Conservation (phyloP, 2,113 vertebrate species). For the Pterocles burchelli region DNA sequence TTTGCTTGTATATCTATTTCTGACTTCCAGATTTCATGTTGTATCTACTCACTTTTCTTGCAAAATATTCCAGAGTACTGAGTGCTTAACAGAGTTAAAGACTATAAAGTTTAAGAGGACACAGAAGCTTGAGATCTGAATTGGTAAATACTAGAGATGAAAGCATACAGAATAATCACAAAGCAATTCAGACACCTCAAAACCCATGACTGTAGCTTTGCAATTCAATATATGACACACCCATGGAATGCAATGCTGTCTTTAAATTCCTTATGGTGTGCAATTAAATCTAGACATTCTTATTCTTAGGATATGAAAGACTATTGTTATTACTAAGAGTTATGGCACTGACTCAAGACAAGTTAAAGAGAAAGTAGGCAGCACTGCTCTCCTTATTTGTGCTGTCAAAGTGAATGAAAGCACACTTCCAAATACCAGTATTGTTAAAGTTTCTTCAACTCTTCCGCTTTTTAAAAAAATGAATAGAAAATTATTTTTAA, state of each 20-base stretch:
- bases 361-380: not conserved
- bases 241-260: not conserved
- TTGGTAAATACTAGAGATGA: not conserved
- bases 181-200: not conserved
- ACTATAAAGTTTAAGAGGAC: not conserved
- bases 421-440: not conserved
- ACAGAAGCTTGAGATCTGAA: not conserved
- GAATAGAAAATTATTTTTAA: not conserved
- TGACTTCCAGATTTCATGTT: not conserved
- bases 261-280: not conserved
- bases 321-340: not conserved
- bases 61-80: not conserved
- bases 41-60: not conserved
- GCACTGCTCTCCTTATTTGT: not conserved
- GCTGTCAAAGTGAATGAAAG: not conserved
- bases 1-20: not conserved
- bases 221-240: not conserved
- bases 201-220: not conserved
- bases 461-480: not conserved
- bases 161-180: not conserved
- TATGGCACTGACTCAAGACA: not conserved
- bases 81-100: not conserved
- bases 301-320: not conserved
- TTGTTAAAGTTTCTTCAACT: not conserved
- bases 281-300: not conserved